Percentiles rank a stretch among this genome's conserved stretches.
Conservation (phyloP, 2,113 vertebrate genomes). For the Geothlypis trichas region DNA sequence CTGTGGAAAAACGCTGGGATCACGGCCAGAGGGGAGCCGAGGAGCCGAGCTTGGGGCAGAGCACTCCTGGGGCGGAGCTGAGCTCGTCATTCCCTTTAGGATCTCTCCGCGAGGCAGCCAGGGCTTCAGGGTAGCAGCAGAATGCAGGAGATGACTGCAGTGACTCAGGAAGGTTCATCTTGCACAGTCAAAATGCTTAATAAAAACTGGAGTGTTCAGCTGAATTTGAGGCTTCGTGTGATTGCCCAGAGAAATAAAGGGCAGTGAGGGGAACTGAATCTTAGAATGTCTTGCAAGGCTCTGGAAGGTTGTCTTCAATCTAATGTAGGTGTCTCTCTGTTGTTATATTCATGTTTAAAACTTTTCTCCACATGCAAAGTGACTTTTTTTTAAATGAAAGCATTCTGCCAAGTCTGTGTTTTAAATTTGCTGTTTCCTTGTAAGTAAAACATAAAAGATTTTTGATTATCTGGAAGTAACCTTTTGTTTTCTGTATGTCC, state of each 20-base stretch:
- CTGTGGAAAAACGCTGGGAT: neutral
- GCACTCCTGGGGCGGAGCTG: rapidly evolving
- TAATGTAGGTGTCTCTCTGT: neutral
- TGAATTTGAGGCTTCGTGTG: neutral
- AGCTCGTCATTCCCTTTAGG: neutral
- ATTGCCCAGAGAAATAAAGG: neutral
- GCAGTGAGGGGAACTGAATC: neutral
- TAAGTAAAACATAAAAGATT: neutral
- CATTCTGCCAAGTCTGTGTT: neutral
- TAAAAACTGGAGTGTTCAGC: neutral
- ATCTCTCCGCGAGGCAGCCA: neutral
- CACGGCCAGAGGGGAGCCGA: neutral
- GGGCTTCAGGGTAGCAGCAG: neutral
- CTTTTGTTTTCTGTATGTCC: neutral
- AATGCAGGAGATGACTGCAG: neutral
- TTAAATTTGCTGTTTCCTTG: neutral
- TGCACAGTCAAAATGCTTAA: neutral
- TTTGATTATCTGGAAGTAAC: neutral
- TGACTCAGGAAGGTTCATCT: neutral
- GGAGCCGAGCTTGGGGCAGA: neutral
- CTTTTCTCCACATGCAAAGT: neutral
- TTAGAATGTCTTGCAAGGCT: neutral
- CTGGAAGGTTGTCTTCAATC: neutral
- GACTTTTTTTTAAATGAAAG: neutral
- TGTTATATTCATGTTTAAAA: neutral